A percentile compares a stretch with the other conserved stretches of the same genome.
Evolutionary conservation across 2,113 vertebrate genomes (phyloP).

Genomic region (Salvelinus namaycush): DNA sequence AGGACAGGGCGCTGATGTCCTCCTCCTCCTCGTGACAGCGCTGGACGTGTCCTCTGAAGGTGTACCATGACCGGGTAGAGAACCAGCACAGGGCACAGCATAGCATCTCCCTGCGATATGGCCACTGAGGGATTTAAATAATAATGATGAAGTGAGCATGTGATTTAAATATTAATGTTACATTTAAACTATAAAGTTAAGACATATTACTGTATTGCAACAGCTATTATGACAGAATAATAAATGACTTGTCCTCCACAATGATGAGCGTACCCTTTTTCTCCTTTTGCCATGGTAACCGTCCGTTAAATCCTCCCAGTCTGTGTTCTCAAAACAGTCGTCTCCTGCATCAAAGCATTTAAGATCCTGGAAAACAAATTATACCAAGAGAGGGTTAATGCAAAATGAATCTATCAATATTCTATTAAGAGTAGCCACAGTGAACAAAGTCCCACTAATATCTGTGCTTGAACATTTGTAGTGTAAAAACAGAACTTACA

Average conservation of each 20-base stretch:
- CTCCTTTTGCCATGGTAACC: conserved; percentile 41
- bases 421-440: background rate
- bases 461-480: background rate
- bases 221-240: background rate
- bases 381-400: background rate
- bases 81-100: conserved; percentile 87
- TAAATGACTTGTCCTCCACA: background rate
- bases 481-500: conserved; percentile 62
- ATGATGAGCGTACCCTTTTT: conserved; percentile 49
- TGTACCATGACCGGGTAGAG: conserved; percentile 77
- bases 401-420: no score
- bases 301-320: conserved; percentile 56
- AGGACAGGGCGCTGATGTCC: conserved; percentile 79
- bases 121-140: conserved; percentile 67
- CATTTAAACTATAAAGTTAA: no score
- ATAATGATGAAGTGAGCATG: no score
- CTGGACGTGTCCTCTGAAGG: conserved; percentile 81
- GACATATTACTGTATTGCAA: no score
- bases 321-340: conserved; percentile 54
- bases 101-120: conserved; percentile 81
- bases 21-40: conserved; percentile 82
- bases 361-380: conserved; percentile 40
- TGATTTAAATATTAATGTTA: no score
- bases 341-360: conserved; percentile 54
- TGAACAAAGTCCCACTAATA: background rate